These are phyloP conservation scores for Laticauda laticaudata DNA, from an alignment of 2,113 vertebrate genomes.

Conservation along the genomic window DNA sequence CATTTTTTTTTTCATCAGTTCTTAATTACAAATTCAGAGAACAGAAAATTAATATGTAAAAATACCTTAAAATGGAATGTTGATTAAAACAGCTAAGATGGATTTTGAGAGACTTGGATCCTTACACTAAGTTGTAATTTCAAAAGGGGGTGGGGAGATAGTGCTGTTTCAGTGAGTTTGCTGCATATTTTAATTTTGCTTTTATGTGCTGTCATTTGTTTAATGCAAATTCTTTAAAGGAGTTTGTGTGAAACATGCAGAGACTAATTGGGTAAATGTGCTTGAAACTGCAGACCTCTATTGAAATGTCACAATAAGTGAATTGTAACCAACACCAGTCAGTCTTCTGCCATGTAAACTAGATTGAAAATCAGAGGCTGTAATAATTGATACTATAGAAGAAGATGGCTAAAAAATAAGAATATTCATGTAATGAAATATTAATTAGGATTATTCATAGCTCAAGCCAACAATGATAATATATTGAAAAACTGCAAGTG, in stretches of 20 bases:
- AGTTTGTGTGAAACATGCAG: neutral
- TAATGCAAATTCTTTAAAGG: neutral
- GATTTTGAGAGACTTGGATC: neutral
- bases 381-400: neutral
- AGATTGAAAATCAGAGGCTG: neutral
- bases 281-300: neutral
- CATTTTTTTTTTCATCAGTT: neutral
- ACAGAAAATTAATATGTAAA: neutral
- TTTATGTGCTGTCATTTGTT: neutral
- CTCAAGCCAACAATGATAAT: neutral
- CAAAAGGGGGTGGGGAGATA: neutral
- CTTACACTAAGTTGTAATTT: neutral
- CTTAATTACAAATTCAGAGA: neutral
- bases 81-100: neutral
- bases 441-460: neutral
- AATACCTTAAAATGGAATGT: neutral
- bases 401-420: neutral
- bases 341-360: neutral
- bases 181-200: neutral
- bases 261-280: neutral
- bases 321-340: neutral
- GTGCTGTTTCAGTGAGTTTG: neutral
- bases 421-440: neutral
- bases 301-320: neutral
- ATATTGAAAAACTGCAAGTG: neutral